Percentiles rank a stretch among this genome's conserved stretches.
These are phyloP conservation scores for Dromaius novaehollandiae DNA, from an alignment of 2,113 vertebrate species.

Conservation along the genomic window DNA sequence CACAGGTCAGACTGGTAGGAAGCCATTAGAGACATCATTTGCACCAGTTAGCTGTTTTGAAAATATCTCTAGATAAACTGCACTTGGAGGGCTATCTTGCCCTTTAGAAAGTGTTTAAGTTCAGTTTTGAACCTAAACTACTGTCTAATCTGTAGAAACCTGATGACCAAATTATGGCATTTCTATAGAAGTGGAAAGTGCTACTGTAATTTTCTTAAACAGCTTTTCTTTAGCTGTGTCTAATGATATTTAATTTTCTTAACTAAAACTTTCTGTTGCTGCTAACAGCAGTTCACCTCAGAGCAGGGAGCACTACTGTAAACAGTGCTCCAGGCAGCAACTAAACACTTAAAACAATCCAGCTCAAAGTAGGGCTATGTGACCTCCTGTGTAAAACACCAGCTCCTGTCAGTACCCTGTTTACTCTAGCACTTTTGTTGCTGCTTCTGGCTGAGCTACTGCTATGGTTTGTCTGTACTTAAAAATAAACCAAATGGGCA, in stretches of 20 bases:
- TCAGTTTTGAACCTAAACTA: no score
- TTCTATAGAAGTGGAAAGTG: neutral
- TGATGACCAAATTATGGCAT: neutral
- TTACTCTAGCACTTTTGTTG: neutral
- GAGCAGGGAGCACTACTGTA: neutral
- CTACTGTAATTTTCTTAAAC: neutral
- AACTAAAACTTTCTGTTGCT: slow-evolving; percentile 18
- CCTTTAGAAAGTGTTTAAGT: no score
- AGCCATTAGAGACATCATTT: neutral
- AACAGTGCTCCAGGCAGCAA: slow-evolving; percentile 11
- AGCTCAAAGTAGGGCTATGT: neutral
- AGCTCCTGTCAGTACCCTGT: slow-evolving; percentile 29
- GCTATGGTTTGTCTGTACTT: neutral
- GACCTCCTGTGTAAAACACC: slow-evolving; percentile 4
- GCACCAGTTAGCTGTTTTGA: neutral
- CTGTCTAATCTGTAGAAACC: neutral
- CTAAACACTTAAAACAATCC: slow-evolving; percentile 31
- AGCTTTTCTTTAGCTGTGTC: neutral
- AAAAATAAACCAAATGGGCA: slow-evolving; percentile 22
- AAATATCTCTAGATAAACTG: neutral
- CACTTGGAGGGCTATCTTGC: neutral
- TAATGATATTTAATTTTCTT: neutral
- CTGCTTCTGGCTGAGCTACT: slow-evolving; percentile 44
- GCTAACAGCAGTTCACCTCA: neutral
- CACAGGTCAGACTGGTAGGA: neutral